These are phyloP conservation scores for Melikaiella ostensackeni DNA, from an alignment of 2,888 invertebrate genomes.

Conservation along the genomic window DNA sequence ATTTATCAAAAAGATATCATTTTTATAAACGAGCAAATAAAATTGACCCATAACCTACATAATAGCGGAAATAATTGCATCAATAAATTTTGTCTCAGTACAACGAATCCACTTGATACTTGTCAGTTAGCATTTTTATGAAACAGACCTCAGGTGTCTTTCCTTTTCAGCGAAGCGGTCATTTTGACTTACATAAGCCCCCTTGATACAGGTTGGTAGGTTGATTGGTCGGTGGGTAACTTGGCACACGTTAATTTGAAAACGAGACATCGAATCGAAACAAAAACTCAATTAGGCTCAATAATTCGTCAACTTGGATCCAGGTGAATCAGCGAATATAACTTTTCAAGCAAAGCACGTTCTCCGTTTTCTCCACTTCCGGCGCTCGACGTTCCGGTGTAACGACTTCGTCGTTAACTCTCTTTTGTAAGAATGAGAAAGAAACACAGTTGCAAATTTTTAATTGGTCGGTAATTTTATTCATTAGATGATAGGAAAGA, in stretches of 20 bases:
- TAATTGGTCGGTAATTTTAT: constrained; percentile 20
- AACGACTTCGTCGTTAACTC: constrained; percentile 40
- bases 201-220: constrained; percentile 53
- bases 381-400: constrained; percentile 43
- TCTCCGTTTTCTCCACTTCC: constrained; percentile 52
- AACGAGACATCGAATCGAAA: constrained; percentile 45
- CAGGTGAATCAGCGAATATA: not conserved
- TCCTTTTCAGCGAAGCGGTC: constrained; percentile 39
- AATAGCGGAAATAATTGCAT: constrained; percentile 9
- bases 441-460: constrained; percentile 7
- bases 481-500: constrained; percentile 4
- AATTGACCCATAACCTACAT: not conserved
- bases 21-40: not conserved
- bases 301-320: constrained; percentile 11
- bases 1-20: not conserved
- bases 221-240: constrained; percentile 44
- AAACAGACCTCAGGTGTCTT: constrained; percentile 26
- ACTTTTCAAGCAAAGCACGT: constrained; percentile 53
- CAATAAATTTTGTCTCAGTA: constrained; percentile 13
- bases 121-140: constrained; percentile 33
- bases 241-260: constrained; percentile 53
- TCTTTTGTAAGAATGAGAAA: constrained; percentile 22
- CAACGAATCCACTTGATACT: constrained; percentile 33
- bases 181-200: constrained; percentile 62
- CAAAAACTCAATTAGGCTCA: constrained; percentile 45